Percentiles rank a stretch among this genome's conserved stretches.
phyloP scores from a whole-genome alignment of 2,888 invertebrate genomes.

The Xestobium rufovillosum region DNA sequence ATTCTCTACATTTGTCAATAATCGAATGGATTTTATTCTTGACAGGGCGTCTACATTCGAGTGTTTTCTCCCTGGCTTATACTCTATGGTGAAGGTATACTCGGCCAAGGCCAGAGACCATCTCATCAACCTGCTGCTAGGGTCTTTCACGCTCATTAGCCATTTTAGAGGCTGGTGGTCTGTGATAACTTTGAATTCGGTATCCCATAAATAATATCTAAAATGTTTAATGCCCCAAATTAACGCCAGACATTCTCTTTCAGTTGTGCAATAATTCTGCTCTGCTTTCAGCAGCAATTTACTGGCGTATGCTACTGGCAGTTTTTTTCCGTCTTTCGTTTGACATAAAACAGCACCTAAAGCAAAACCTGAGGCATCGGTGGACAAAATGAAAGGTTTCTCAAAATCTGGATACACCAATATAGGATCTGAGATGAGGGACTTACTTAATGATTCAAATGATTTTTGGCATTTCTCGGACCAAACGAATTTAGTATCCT shows the following conservation, averaged over 20 bases:
- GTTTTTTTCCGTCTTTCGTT: slow-evolving; percentile 16
- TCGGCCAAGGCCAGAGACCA: slow-evolving; percentile 18
- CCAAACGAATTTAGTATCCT: slow-evolving; percentile 14
- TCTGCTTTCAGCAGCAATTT: slow-evolving; percentile 18
- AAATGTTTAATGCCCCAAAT: slow-evolving; percentile 21
- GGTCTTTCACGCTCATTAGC: too few species aligned
- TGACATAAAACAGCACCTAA: slow-evolving; percentile 26
- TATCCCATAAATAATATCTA: slow-evolving; percentile 19
- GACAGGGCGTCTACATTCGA: slow-evolving; percentile 20
- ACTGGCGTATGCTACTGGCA: slow-evolving; percentile 20
- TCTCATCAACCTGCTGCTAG: slow-evolving; percentile 17
- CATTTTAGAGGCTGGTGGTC: slow-evolving; percentile 22
- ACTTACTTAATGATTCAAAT: slow-evolving; percentile 13
- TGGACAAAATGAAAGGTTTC: slow-evolving; percentile 15
- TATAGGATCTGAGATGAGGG: slow-evolving; percentile 16
- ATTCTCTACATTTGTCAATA: slow-evolving; percentile 1
- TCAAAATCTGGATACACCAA: slow-evolving; percentile 25
- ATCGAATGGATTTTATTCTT: slow-evolving; percentile 12
- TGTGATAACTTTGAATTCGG: slow-evolving; percentile 14
- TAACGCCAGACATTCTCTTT: slow-evolving; percentile 20
- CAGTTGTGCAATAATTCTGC: slow-evolving; percentile 18
- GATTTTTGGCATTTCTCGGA: slow-evolving; percentile 10
- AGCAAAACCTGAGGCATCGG: too few species aligned
- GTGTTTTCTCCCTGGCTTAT: slow-evolving; percentile 19
- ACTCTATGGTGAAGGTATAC: slow-evolving; percentile 17